These are phyloP conservation scores for Apamea crenata DNA, from an alignment of 2,888 invertebrate species.

Conservation along the genomic window DNA sequence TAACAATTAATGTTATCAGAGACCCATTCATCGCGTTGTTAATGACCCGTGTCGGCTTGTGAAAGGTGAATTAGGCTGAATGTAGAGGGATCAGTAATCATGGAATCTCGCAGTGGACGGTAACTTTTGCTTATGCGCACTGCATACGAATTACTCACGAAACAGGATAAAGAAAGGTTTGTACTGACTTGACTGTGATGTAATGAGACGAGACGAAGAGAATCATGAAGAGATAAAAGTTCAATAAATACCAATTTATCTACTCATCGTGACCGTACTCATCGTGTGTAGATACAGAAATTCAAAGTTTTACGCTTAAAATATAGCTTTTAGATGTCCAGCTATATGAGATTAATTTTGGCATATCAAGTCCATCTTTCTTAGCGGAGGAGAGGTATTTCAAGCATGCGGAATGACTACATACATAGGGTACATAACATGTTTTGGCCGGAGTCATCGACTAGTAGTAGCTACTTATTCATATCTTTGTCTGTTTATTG, in stretches of 20 bases:
- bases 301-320: background rate
- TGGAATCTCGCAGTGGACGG: slow-evolving; percentile 14
- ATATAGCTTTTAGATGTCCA: background rate
- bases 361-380: slow-evolving; percentile 15
- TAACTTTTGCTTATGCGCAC: slow-evolving; percentile 4
- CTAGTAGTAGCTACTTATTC: background rate
- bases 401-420: background rate
- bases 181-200: background rate
- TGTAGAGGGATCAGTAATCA: slow-evolving; percentile 29
- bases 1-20: background rate
- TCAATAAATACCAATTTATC: background rate
- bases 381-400: slow-evolving; percentile 5
- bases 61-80: slow-evolving; percentile 26
- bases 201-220: background rate
- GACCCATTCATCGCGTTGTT: background rate
- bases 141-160: slow-evolving; percentile 48
- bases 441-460: slow-evolving; percentile 11
- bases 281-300: background rate
- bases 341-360: background rate
- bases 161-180: slow-evolving; percentile 45
- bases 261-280: background rate
- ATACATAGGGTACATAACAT: slow-evolving; percentile 6
- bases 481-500: background rate
- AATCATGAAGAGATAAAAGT: background rate
- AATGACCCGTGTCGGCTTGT: slow-evolving; percentile 1